A percentile compares a stretch with the other conserved stretches of the same genome.
phyloP scores from a whole-genome alignment of 2,888 invertebrate genomes.

The Lepidocyrtinus sp. region DNA sequence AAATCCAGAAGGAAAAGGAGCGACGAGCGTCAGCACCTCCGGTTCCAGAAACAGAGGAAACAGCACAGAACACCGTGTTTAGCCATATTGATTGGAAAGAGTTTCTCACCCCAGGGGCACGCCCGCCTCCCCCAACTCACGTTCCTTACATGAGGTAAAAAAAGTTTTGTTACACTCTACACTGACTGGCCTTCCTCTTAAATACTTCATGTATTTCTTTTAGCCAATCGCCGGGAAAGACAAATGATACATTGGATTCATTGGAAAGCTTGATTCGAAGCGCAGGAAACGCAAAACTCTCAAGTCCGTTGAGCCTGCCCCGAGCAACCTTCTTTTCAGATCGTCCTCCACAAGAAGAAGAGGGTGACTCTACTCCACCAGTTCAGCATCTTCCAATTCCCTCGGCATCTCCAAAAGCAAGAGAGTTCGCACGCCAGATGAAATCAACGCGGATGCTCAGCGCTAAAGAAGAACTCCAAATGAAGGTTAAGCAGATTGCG shows the following conservation, averaged over 20 bases:
- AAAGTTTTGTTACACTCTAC: neutral
- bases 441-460: constrained; percentile 37
- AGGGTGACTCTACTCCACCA: neutral
- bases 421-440: neutral
- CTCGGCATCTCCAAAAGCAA: constrained; percentile 13
- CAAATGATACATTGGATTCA: constrained; percentile 30
- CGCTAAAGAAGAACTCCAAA: constrained; percentile 66
- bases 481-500: constrained; percentile 68
- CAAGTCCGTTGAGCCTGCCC: neutral
- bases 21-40: constrained; percentile 33
- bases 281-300: constrained; percentile 25
- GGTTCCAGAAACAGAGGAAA: constrained; percentile 25
- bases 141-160: constrained; percentile 58
- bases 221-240: constrained; percentile 38
- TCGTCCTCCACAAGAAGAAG: neutral
- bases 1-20: constrained; percentile 46
- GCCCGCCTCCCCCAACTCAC: constrained; percentile 66
- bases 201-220: too few species aligned
- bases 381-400: too few species aligned
- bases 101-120: constrained; percentile 66
- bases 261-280: constrained; percentile 38
- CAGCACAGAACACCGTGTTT: constrained; percentile 64
- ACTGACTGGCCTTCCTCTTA: too few species aligned
- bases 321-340: constrained; percentile 25
- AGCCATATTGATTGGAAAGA: constrained; percentile 69